phyloP scores from a whole-genome alignment of 2,113 vertebrate genomes.

The Oreochromis spilurus region DNA sequence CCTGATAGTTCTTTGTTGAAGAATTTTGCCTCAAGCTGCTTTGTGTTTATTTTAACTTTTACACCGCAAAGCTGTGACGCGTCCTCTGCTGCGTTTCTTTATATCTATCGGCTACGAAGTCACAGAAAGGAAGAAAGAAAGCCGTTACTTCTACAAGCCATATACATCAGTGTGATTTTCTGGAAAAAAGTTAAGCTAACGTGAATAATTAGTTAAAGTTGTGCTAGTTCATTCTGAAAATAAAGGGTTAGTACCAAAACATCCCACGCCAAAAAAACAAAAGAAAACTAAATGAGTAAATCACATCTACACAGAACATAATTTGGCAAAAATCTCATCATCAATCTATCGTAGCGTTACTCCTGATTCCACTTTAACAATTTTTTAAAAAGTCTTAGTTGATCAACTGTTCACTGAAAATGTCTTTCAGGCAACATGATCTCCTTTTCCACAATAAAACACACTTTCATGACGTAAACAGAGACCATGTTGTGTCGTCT shows the following conservation, averaged over 20 bases:
- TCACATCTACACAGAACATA: constrained; percentile 14
- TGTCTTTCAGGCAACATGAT: neutral
- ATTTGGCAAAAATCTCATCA: constrained; percentile 53
- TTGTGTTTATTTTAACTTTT: neutral
- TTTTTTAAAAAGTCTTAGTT: too few species aligned
- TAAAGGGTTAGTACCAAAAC: constrained; percentile 32
- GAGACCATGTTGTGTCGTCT: neutral
- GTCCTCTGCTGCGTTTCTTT: neutral
- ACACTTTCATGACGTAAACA: constrained; percentile 23
- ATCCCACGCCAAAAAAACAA: neutral
- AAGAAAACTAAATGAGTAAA: neutral
- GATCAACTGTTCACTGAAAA: neutral
- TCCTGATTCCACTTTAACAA: neutral
- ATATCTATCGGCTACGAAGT: neutral
- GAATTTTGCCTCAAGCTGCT: constrained; percentile 18
- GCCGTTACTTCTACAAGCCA: neutral
- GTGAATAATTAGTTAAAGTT: neutral
- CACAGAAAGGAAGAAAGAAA: neutral
- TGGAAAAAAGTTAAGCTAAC: neutral
- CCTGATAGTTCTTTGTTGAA: neutral
- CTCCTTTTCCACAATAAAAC: neutral
- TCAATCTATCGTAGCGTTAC: neutral
- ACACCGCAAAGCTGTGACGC: neutral
- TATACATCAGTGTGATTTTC: neutral
- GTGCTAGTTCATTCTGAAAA: neutral